Evolutionary conservation across 2,888 invertebrate genomes (phyloP), one percentile per base, ranked within the genome.

Genomic region (Clistopyga incitator): DNA sequence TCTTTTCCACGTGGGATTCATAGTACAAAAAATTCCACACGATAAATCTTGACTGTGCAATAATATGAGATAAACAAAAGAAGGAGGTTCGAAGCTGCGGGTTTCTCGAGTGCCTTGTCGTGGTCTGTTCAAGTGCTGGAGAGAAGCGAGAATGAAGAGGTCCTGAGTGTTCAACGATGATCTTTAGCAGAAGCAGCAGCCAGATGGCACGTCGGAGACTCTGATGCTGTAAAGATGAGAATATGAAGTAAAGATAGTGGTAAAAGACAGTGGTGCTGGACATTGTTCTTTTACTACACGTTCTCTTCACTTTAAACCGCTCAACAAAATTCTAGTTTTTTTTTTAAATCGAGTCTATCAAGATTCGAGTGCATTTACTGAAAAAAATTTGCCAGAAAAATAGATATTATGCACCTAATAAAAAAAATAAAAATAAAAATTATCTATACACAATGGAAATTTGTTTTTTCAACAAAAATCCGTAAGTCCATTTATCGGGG

Each of bases 101-200:
- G 64, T 34, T 64, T 50, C 20, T 75, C 52, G 75, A 75, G 75
- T 50, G 64, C 20, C 64, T 59, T 56, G 42, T 61, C 42, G 72
- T 75, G 64, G 64, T 4, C 34, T 23, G 50, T 64, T 75, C 64
- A 64, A 64, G 64, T 50, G 20, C n/a, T 18, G 15, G 20, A 75
- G 74, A 38, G 74, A 64, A 64, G 20, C 38, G 75, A 75, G 75
- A 52, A 75, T 64, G 75, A 64, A 75, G 75, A 50, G 75, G 34
- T 74, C 47, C 64, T 78, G 77, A 87, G 88, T 85, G 87, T 78
- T 85, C 78, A 82, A 83, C 85, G 84, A 78, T 88, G 88, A 88
- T 88, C 86, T 83, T 86, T 80, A 84, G 54, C 88, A 89, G 88
- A 89, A 81, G 70, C 85, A 59, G 70, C 52, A 25, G 74, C 59